Conservation (phyloP, 64 coral and sea anemone genomes). For the Exaiptasia diaphana region DNA sequence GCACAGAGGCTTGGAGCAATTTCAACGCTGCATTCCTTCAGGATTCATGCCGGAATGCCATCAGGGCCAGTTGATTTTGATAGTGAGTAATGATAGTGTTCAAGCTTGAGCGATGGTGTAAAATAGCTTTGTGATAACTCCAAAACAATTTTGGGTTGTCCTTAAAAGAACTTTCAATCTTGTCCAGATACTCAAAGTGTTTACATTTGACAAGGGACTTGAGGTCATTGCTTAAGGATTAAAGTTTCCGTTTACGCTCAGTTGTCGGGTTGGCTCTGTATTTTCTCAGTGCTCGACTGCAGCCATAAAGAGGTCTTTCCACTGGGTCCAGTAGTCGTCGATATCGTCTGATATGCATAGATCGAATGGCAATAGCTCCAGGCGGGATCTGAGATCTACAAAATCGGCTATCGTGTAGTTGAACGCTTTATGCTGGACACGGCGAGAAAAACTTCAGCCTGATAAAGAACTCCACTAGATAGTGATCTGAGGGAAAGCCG, state of each 20-base stretch:
- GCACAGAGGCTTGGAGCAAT: no score
- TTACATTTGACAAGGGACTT: constrained; percentile 22
- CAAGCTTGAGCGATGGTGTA: no score
- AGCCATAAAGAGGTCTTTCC: constrained; percentile 42
- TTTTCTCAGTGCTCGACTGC: constrained; percentile 24
- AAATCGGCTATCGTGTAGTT: constrained; percentile 32
- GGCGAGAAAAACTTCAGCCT: constrained; percentile 19
- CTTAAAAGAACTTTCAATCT: constrained; percentile 41
- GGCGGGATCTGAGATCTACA: neutral
- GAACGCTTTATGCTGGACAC: neutral
- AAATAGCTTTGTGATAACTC: no score
- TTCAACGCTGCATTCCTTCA: no score
- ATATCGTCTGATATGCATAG: neutral
- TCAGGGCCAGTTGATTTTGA: no score
- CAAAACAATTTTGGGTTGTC: constrained; percentile 48
- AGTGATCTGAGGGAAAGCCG: constrained; percentile 31
- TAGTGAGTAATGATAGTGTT: no score
- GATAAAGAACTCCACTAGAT: constrained; percentile 34
- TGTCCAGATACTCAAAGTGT: constrained; percentile 24
- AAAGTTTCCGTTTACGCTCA: constrained; percentile 33
- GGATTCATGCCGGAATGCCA: no score
- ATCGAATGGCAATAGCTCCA: neutral
- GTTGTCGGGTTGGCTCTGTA: constrained; percentile 14
- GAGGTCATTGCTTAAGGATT: constrained; percentile 18
- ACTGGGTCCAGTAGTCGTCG: constrained; percentile 9